These are phyloP conservation scores for Lepidochrysops patricia DNA, from an alignment of 2,888 invertebrate species.

Conservation along the genomic window DNA sequence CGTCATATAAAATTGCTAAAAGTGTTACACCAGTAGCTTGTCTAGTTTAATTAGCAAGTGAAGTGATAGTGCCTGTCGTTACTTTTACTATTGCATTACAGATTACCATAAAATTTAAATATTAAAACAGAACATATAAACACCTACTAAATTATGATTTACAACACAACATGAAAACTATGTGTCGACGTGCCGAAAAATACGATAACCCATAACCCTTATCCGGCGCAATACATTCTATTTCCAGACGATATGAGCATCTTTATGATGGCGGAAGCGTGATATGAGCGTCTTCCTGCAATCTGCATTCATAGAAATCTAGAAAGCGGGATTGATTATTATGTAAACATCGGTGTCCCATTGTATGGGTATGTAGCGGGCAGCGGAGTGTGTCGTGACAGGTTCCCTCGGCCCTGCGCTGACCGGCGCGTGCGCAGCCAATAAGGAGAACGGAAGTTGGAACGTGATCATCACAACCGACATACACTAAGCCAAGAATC, in stretches of 20 bases:
- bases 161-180: neutral
- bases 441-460: conserved; percentile 52
- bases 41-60: neutral
- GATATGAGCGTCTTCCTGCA: conserved; percentile 8
- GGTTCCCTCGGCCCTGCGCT: conserved; percentile 42
- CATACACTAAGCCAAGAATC: neutral
- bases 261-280: conserved; percentile 5
- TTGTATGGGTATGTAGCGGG: conserved; percentile 24
- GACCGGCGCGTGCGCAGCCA: conserved; percentile 46
- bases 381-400: conserved; percentile 60
- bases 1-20: neutral
- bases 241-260: neutral
- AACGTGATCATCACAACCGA: conserved; percentile 36
- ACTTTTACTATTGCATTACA: neutral
- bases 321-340: conserved; percentile 1
- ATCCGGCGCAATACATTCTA: conserved; percentile 5
- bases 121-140: neutral
- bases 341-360: conserved; percentile 7
- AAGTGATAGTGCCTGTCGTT: neutral
- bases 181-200: neutral
- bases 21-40: neutral
- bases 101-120: neutral
- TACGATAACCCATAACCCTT: conserved; percentile 8
- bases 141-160: no score
- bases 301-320: conserved; percentile 5